These are phyloP conservation scores for Holcopasites calliopsidis DNA, from an alignment of 1,140 invertebrate genomes.

Conservation along the genomic window DNA sequence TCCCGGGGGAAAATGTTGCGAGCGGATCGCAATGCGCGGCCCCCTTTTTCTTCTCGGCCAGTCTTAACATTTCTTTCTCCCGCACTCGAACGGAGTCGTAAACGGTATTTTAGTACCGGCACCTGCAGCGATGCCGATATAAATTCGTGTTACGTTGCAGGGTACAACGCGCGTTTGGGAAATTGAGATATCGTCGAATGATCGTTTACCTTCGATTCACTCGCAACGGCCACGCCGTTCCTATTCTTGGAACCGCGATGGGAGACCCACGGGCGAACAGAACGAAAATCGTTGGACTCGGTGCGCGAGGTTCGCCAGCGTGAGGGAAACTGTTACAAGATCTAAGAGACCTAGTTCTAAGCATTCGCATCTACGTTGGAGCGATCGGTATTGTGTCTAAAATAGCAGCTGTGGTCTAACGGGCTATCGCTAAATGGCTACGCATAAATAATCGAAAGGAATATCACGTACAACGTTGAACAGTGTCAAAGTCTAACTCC, in stretches of 20 bases:
- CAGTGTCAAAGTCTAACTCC: constrained; percentile 3
- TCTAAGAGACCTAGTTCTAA: constrained; percentile 20
- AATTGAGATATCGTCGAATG: not conserved
- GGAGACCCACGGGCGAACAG: no score
- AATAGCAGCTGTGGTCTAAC: constrained; percentile 23
- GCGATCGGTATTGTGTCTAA: constrained; percentile 20
- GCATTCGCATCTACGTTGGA: constrained; percentile 31
- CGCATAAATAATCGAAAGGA: constrained; percentile 10
- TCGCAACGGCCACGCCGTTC: not conserved
- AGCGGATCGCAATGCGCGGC: not conserved
- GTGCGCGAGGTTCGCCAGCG: no score
- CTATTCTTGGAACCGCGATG: constrained; percentile 21
- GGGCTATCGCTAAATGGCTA: constrained; percentile 36
- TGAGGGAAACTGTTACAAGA: not conserved
- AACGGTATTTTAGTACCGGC: constrained; percentile 1
- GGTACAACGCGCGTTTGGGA: not conserved
- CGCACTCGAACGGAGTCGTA: not conserved
- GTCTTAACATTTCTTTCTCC: not conserved
- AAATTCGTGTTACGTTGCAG: not conserved
- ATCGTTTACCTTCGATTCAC: not conserved
- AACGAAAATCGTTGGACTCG: no score
- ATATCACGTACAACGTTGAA: constrained; percentile 28
- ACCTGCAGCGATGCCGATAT: not conserved
- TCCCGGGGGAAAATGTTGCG: constrained; percentile 3
- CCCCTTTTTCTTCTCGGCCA: not conserved